These are phyloP conservation scores for Nesidiocoris tenuis DNA, from an alignment of 2,888 invertebrate species.

Conservation along the genomic window DNA sequence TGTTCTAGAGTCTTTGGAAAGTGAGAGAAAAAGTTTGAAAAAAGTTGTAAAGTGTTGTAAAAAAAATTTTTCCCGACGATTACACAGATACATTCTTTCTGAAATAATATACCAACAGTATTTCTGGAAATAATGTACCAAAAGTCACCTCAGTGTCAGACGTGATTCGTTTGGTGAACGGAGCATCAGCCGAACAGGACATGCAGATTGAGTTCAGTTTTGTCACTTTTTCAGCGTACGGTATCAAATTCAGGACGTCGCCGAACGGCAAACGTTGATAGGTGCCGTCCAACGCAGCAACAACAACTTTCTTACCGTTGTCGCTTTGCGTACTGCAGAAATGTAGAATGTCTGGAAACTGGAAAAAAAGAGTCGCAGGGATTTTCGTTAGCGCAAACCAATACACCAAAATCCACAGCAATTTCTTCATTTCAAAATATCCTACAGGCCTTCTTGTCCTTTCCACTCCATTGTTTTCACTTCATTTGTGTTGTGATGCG, in stretches of 20 bases:
- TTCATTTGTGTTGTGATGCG: too few relatives aligned
- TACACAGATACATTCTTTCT: too few relatives aligned
- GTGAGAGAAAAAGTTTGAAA: too few relatives aligned
- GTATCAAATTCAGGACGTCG: slow-evolving; percentile 58
- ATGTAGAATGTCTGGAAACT: slow-evolving; percentile 59
- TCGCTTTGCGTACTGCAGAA: slow-evolving; percentile 60
- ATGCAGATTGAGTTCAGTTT: slow-evolving; percentile 61
- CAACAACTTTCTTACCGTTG: slow-evolving; percentile 60
- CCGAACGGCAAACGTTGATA: slow-evolving; percentile 57
- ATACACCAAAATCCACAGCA: background rate
- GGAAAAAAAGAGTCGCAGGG: slow-evolving; percentile 19
- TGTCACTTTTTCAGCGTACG: slow-evolving; percentile 58
- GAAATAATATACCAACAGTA: too few relatives aligned
- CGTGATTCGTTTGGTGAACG: slow-evolving; percentile 58
- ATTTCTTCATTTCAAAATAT: background rate
- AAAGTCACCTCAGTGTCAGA: slow-evolving; percentile 56
- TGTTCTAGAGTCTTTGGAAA: too few relatives aligned
- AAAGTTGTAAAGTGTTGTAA: too few relatives aligned
- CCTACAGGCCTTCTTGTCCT: too few relatives aligned
- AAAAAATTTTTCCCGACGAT: too few relatives aligned
- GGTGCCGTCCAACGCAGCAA: slow-evolving; percentile 62
- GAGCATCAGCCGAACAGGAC: slow-evolving; percentile 58
- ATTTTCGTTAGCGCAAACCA: background rate
- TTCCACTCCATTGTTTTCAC: too few relatives aligned
- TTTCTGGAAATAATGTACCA: too few relatives aligned